Percentiles rank a stretch among this genome's conserved stretches.
Evolutionary conservation across 2,113 vertebrate species (phyloP).

Genomic region (Rhinoderma darwinii): DNA sequence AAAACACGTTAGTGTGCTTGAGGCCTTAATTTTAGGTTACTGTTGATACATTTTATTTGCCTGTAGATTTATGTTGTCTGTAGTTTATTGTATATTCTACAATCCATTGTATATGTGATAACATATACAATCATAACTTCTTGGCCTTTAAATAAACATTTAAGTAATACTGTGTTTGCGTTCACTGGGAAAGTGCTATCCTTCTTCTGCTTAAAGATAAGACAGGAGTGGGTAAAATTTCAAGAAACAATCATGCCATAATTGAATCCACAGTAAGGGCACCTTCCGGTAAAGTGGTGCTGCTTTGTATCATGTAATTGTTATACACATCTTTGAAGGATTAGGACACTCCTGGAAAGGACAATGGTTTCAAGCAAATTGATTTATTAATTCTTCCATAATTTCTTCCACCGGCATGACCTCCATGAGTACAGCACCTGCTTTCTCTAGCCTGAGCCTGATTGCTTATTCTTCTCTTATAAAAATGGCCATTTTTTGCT

Average conservation of each 20-base stretch:
- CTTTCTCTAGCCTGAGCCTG: slow-evolving; percentile 27
- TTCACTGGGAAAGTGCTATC: background rate
- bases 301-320: slow-evolving; percentile 54
- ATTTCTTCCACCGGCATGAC: slow-evolving; percentile 45
- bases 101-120: background rate
- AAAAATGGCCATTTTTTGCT: slow-evolving; percentile 49
- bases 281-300: slow-evolving; percentile 42
- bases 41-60: background rate
- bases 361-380: slow-evolving; percentile 52
- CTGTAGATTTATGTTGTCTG: background rate
- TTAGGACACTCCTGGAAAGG: slow-evolving; percentile 49
- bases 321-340: slow-evolving; percentile 53
- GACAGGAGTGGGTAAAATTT: slow-evolving; percentile 33
- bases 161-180: background rate
- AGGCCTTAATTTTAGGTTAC: background rate
- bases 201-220: slow-evolving; percentile 25
- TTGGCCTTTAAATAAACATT: slow-evolving; percentile 1
- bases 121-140: background rate
- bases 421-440: slow-evolving; percentile 44
- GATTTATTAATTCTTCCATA: slow-evolving; percentile 57
- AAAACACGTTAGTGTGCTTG: no score
- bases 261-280: slow-evolving; percentile 52
- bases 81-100: background rate
- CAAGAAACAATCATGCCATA: slow-evolving; percentile 41
- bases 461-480: slow-evolving; percentile 55